Evolutionary conservation across 2,888 invertebrate genomes (phyloP).

Genomic region (Erpobdella octoculata): DNA sequence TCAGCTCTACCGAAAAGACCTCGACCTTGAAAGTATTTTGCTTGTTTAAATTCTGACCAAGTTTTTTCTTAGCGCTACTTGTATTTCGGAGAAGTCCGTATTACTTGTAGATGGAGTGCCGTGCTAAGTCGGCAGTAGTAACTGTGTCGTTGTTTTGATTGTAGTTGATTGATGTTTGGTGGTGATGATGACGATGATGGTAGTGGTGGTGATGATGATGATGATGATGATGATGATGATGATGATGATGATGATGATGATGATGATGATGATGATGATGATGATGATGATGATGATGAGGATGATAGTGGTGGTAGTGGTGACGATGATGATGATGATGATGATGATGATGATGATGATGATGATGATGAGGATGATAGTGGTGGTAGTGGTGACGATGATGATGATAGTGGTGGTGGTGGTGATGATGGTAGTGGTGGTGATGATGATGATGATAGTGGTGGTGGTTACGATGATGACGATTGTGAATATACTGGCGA

Average conservation of each 20-base stretch:
- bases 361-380: not conserved
- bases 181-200: not conserved
- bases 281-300: conserved; percentile 27
- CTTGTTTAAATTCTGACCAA: too few relatives aligned
- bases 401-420: not conserved
- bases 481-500: not conserved
- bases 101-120: too few relatives aligned
- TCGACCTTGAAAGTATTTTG: too few relatives aligned
- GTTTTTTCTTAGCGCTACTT: too few relatives aligned
- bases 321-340: conserved; percentile 21
- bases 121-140: too few relatives aligned
- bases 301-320: conserved; percentile 22
- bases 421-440: not conserved
- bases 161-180: not conserved
- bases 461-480: not conserved
- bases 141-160: not conserved
- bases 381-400: not conserved
- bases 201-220: conserved; percentile 1
- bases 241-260: conserved; percentile 24
- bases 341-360: conserved; percentile 28
- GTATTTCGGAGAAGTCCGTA: too few relatives aligned
- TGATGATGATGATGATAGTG: not conserved
- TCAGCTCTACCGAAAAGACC: too few relatives aligned
- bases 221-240: conserved; percentile 11
- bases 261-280: conserved; percentile 28